Percentiles rank a stretch among this genome's conserved stretches.
These are phyloP conservation scores for Heliconius hortense DNA, from an alignment of 2,888 invertebrate genomes.

Conservation along the genomic window DNA sequence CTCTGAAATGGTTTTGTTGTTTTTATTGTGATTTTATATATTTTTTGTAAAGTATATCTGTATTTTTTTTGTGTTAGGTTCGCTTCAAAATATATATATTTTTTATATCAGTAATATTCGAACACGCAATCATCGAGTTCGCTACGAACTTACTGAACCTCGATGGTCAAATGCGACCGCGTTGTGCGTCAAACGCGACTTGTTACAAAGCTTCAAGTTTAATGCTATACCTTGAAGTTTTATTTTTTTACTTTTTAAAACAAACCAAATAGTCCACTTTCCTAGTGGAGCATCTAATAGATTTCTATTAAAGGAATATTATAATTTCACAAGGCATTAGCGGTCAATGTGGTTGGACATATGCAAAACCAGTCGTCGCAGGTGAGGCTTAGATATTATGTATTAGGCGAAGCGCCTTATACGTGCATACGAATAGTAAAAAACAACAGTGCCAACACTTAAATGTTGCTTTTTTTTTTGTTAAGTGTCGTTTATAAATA, in stretches of 20 bases:
- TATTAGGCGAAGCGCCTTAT: conserved; percentile 65
- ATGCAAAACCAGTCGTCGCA: conserved; percentile 71
- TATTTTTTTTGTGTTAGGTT: neutral
- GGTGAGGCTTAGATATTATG: conserved; percentile 61
- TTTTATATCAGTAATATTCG: neutral
- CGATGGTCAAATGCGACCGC: neutral
- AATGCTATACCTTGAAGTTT: neutral
- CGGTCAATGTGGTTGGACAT: conserved; percentile 66
- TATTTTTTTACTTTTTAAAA: neutral
- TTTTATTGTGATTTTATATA: neutral
- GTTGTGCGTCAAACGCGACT: neutral
- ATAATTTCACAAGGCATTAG: conserved; percentile 58
- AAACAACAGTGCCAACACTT: conserved; percentile 31
- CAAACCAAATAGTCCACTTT: neutral
- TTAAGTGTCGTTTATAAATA: conserved; percentile 46
- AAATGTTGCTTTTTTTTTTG: conserved; percentile 60
- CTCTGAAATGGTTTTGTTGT: neutral
- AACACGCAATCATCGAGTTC: neutral
- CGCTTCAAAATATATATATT: no score
- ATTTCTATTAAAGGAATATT: conserved; percentile 50
- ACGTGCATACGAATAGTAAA: conserved; percentile 57
- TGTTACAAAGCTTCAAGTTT: neutral
- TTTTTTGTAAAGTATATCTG: neutral
- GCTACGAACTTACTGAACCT: neutral
- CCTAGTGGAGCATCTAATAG: conserved; percentile 23